phyloP scores from a whole-genome alignment of 2,113 vertebrate genomes.

The Aleadryas rufinucha region DNA sequence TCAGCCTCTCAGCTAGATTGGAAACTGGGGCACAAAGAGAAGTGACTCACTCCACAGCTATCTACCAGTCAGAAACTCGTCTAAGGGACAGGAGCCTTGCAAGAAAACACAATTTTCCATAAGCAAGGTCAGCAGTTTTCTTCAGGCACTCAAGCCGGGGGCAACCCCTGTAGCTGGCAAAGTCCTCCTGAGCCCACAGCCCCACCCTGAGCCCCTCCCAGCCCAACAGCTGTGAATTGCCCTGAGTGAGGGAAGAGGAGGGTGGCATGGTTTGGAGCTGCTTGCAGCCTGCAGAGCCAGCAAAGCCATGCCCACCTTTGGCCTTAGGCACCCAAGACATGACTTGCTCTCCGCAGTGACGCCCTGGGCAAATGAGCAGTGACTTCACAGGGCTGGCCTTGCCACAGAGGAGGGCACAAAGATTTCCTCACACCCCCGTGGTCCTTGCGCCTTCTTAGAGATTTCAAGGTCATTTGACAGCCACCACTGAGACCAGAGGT shows the following conservation, averaged over 20 bases:
- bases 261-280: not conserved
- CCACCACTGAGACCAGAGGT: not conserved
- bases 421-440: fast-evolving
- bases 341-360: not conserved
- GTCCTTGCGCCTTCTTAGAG: not conserved
- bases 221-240: not conserved
- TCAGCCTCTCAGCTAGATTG: not conserved
- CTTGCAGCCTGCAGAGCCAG: not conserved
- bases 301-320: not conserved
- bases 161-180: not conserved
- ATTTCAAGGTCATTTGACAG: not conserved
- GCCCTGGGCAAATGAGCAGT: fast-evolving
- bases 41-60: not conserved
- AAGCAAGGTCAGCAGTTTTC: not conserved
- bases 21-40: not conserved
- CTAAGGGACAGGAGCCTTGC: not conserved
- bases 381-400: fast-evolving
- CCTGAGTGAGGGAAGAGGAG: not conserved
- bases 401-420: fast-evolving
- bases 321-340: not conserved
- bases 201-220: not conserved
- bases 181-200: not conserved
- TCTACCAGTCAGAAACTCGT: not conserved
- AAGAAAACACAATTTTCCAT: not conserved
- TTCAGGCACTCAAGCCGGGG: not conserved